Evolutionary conservation across 2,797 vertebrate genomes (phyloP), one percentile per base, ranked within the genome.

Genomic region (Enteromius unitaeniatus): DNA sequence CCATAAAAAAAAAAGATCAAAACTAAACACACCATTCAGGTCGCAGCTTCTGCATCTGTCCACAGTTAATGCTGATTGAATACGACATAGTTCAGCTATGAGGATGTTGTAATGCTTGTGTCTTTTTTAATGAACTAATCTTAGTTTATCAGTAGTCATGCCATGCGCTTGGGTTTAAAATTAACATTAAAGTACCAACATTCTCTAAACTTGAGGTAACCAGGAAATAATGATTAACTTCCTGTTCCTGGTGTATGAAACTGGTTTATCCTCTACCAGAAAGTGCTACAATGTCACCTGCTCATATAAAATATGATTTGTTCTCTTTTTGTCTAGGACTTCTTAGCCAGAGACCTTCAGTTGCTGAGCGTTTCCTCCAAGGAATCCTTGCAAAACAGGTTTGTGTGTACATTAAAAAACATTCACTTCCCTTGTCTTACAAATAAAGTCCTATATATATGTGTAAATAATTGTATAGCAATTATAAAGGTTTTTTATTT

Each of bases 381-480:
- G 93, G 89, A 93, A 95, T 84, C 85, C 90, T 88, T 91, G 69
- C 94, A 88, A 68, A 87, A 91, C 90, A 94, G 96, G 97, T 98
- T 90, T 7, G 74, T 85, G 3, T 64, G 28, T 51, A 40, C 34
- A 8, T 26, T 31, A 31, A 64, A 42, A 40, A 64, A 26, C 28
- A 21, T 42, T 55, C 3, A 49, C 21, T 64, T 75, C 34, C 8
- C 49, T 65, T 75, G 62, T 70, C 58, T 28, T 26, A 14, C 42
- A 77, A 72, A 49, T 34, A 34, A 9, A 64, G 62, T 8, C 26
- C 14, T 3, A 64, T n/a, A n/a, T 15, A n/a, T 15, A 31, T 53
- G 3, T 65, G 3, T 67, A 64, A 8, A 78, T 62, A 64, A 26
- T 60, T 26, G 10, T 60, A 60, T 4, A 58, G 11, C 10, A 23